Base-by-base conservation (phyloP, 1,140 invertebrate species). In the Pissodes strobi region DNA sequence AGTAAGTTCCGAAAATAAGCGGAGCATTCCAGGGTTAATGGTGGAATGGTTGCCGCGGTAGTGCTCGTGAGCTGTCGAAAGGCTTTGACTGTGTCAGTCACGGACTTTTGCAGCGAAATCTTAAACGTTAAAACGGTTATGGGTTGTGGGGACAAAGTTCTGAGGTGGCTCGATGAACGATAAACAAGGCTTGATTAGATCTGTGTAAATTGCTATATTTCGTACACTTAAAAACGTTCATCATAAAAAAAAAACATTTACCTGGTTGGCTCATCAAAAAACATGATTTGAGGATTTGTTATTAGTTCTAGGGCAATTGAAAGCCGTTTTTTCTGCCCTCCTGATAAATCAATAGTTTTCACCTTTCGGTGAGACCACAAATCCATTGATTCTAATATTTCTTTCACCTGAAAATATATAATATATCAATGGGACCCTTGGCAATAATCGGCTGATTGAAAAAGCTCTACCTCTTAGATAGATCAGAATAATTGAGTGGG, bases 271-370 rank as follows among this genome's bases (percentile, higher is more conserved):
- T 88, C 87, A 66, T 88, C 87, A 46, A 88, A 74, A 69, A 87
- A 88, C 76, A 88, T 86, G 17, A 88, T 81, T 27, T 90, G 89
- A 1, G 92, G 92, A 79, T 93, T 93, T 74, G 90, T 90, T 15
- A 94, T 86, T 39, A 94, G 76, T 78, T 93, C 91, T 57, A 92
- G 76, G 2, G 91, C 92, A 46, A 94, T 92, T 18, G 90, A 90
- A 37, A 94, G 79, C 51, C 92, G 82, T 71, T 98, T 98, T 66
- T 88, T 89, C 78, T 97, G 95, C 10, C 95, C 95, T 15, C 95
- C 95, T 1, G 93, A 96, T 2, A 97, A 79, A 55, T 85, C 85
- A n/a, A 80, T 80, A 64, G 92, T 90, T 52, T 84, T 81, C 0
- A 92, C 95, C 23, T 91, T 82, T 72, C 88, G 87, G 0, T 87